Percentiles rank a stretch among this genome's conserved stretches.
These are phyloP conservation scores for Folsomia candida DNA, from an alignment of 2,888 invertebrate species.

Conservation along the genomic window DNA sequence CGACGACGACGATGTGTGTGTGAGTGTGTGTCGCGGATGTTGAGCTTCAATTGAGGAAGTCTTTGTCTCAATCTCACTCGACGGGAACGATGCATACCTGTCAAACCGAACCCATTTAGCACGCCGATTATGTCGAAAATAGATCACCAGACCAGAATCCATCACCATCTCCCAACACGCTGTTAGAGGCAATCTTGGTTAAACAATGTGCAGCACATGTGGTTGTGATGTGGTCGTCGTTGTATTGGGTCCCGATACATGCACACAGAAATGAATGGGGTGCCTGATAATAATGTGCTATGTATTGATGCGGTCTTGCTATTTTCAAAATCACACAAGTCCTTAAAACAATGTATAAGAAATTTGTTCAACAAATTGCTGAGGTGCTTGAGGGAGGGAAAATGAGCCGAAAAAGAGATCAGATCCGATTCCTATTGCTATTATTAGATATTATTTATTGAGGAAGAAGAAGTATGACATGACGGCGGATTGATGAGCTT, in stretches of 20 bases:
- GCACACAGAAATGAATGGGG: no score
- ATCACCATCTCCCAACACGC: background rate
- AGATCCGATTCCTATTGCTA: no score
- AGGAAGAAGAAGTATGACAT: background rate
- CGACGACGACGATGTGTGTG: no score
- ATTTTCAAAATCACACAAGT: no score
- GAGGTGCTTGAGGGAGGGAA: background rate
- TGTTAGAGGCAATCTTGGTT: background rate
- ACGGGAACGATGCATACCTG: background rate
- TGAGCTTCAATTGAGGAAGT: background rate
- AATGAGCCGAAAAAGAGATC: background rate
- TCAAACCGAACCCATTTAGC: background rate
- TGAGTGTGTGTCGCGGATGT: no score
- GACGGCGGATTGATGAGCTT: background rate
- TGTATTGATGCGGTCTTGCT: no score
- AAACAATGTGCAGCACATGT: no score
- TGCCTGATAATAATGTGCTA: no score
- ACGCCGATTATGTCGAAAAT: background rate
- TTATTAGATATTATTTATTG: background rate
- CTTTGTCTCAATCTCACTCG: background rate
- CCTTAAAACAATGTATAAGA: no score
- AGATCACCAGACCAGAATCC: background rate
- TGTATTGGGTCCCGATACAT: no score
- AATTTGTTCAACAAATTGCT: background rate
- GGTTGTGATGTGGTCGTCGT: no score